phyloP scores from a whole-genome alignment of 2,888 invertebrate genomes.

The Linnaemya tessellans region DNA sequence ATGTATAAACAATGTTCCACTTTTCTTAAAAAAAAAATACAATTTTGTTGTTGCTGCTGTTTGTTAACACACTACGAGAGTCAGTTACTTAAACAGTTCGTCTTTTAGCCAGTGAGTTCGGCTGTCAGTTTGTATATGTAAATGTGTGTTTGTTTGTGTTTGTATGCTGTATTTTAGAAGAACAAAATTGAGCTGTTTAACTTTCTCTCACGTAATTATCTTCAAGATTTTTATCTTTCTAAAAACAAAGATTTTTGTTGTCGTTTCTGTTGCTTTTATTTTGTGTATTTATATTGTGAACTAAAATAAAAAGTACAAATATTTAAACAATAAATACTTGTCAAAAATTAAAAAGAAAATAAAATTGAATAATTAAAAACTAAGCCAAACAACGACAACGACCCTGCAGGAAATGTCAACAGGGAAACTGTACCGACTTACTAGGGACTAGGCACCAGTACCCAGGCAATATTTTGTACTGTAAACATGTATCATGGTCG shows the following conservation, averaged over 20 bases:
- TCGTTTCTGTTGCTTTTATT: conserved; percentile 1
- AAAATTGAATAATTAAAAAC: neutral
- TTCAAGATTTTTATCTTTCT: conserved; percentile 64
- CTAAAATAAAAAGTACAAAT: conserved; percentile 49
- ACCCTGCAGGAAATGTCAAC: too few species aligned
- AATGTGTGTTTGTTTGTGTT: neutral
- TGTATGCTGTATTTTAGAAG: conserved; percentile 11
- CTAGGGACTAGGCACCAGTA: too few species aligned
- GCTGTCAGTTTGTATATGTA: neutral
- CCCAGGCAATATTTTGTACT: too few species aligned
- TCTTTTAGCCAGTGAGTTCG: conserved; percentile 39
- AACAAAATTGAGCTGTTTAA: conserved; percentile 61
- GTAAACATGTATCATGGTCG: too few species aligned
- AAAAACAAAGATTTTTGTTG: conserved; percentile 51
- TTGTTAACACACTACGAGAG: conserved; percentile 10
- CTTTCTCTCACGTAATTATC: conserved; percentile 72
- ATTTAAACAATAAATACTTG: conserved; percentile 52
- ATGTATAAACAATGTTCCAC: conserved; percentile 39
- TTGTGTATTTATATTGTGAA: conserved; percentile 10
- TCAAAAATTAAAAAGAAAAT: conserved; percentile 15
- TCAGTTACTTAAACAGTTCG: conserved; percentile 24
- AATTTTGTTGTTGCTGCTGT: neutral
- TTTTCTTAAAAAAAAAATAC: conserved; percentile 37
- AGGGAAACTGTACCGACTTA: neutral
- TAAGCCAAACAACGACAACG: neutral